phyloP scores from a whole-genome alignment of 2,888 invertebrate genomes.

The Anthrax anthrax region DNA sequence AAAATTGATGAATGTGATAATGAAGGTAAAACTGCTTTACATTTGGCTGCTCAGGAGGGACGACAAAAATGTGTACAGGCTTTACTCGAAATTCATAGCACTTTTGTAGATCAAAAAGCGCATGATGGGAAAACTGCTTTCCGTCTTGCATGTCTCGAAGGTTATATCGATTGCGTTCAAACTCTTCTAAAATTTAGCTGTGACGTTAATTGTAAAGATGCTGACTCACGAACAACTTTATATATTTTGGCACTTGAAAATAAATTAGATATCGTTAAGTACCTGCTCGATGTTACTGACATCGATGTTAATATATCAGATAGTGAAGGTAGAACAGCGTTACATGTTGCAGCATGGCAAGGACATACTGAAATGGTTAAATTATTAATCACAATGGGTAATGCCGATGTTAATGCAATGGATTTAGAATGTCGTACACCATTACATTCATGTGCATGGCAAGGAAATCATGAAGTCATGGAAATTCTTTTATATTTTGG shows the following conservation, averaged over 20 bases:
- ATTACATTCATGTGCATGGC: constrained; percentile 91
- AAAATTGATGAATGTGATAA: constrained; percentile 81
- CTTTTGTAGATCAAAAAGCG: constrained; percentile 70
- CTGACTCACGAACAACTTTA: constrained; percentile 81
- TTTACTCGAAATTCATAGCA: constrained; percentile 57
- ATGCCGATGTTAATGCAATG: constrained; percentile 74
- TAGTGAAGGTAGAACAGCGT: constrained; percentile 76
- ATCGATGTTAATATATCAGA: constrained; percentile 80
- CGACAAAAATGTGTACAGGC: constrained; percentile 45
- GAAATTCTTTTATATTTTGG: constrained; percentile 63
- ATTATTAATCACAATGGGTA: constrained; percentile 58
- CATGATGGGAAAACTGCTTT: constrained; percentile 85
- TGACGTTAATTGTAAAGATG: constrained; percentile 77
- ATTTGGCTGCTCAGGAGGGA: constrained; percentile 81
- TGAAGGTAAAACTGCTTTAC: constrained; percentile 75
- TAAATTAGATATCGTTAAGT: constrained; percentile 67
- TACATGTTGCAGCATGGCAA: constrained; percentile 87
- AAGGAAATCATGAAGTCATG: constrained; percentile 78
- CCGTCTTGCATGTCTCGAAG: constrained; percentile 38
- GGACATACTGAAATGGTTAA: constrained; percentile 89
- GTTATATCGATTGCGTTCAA: constrained; percentile 50
- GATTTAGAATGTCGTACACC: constrained; percentile 81
- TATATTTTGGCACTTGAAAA: constrained; percentile 85
- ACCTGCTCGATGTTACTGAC: constrained; percentile 57
- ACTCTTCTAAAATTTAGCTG: constrained; percentile 58